Evolutionary conservation across 2,797 vertebrate species (phyloP), one percentile per base, ranked within the genome.

Genomic region (Urocyon cinereoargenteus): DNA sequence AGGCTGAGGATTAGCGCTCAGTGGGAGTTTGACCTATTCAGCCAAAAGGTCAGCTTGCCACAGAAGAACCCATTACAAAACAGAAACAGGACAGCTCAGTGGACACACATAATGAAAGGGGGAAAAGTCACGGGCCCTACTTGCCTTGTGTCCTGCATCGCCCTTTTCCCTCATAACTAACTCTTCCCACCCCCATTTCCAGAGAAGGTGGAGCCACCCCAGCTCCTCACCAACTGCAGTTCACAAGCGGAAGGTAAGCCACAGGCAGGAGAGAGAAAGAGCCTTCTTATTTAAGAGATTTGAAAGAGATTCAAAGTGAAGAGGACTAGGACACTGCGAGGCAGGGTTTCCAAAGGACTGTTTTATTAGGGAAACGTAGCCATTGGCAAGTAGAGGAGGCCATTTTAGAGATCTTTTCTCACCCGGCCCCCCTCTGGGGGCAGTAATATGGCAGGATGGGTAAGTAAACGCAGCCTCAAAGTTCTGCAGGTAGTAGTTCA

Each of bases 21-120:
- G 92, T 87, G 95, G 93, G 96, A 94, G 89, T 91, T 92, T 98
- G 98, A 98, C 98, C 98, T 98, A 98, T 98, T 98, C 98, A 98
- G 96, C 97, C 88, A 59, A 98, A 98, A 98, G 98, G 98, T 98
- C 98, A 98, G 96, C 96, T 97, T 98, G 96, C 97, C 97, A 98
- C 61, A 34, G 96, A 98, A 97, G 97, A 97, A 94, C 88, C 96
- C 96, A 94, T 98, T 94, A 98, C 94, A 94, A 90, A 93, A 93
- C 57, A 85, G 95, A 97, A 98, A 81, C 75, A 96, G 96, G 97
- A 97, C 97, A 98, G 97, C 95, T 98, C 96, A 81, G 97, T 90
- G 97, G 98, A 97, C 96, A 94, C 72, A 95, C 64, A 86, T 86
- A 96, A 97, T 97, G 83, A 97, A 97, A 91, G 53, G 79, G 6